Evolutionary conservation across 1,140 invertebrate genomes (phyloP), one percentile per base, ranked within the genome.

Genomic region (Eueides isabella): DNA sequence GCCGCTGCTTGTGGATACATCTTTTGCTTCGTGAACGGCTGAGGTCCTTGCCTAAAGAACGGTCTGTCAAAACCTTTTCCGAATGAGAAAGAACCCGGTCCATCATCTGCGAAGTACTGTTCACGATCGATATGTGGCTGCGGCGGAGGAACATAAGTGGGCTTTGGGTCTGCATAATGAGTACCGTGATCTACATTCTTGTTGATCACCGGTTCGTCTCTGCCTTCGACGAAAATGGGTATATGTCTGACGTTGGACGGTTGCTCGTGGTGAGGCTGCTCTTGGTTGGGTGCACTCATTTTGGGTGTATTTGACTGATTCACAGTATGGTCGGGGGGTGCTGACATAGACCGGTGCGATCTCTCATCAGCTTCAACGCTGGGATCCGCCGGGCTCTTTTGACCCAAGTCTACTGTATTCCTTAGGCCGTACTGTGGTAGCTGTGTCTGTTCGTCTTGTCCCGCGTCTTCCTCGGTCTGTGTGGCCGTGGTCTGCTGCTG

Each of bases 201-300:
- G 61, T 96, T 95, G 26, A 97, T 93, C 2, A 97, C 95, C 1
- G 96, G 96, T 78, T 96, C 95, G 79, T 97, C 96, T 41, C 97
- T 92, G 26, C 97, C 97, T 89, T 98, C 97, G 0, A 98, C 96
- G 78, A 97, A 97, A 48, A 98, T 98, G 2, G 97, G 97, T 87
- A 98, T 98, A 83, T 97, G 96, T 78, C 97, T 94, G 16, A 98
- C 96, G 61, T 91, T 91, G 26, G 86, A 86, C 6, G 79, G 78
- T 62, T 87, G 85, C 38, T 80, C 81, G 16, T 71, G 33, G 62
- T 91, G 83, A 2, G 92, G 87, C 65, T 86, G 83, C 31, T 79
- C 65, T 55, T 82, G 83, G 66, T 82, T 88, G 77, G 80, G 82
- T 79, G 83, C 87, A 84, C 84, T 94, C 91, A 91, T 92, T 78